Percentiles rank a stretch among this genome's conserved stretches.
These are phyloP conservation scores for Taenioides sp. DNA, from an alignment of 2,797 vertebrate genomes.

Conservation along the genomic window DNA sequence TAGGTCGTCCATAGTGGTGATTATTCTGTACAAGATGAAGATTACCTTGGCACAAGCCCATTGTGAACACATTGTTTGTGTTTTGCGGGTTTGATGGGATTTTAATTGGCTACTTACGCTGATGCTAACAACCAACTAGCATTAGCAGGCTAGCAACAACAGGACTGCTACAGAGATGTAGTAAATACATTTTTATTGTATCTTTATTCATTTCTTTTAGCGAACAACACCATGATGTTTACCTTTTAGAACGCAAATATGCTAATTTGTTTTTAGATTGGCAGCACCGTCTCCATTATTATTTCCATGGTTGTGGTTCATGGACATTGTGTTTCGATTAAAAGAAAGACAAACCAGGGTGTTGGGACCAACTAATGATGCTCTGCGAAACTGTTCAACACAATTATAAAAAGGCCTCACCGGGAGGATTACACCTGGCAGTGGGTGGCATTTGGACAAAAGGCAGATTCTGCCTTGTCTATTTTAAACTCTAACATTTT, in stretches of 20 bases:
- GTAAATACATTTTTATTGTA: too few species aligned
- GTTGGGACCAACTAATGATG: conserved; percentile 34
- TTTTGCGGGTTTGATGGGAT: conserved; percentile 5
- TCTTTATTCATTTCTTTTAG: neutral
- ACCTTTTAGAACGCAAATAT: neutral
- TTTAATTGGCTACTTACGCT: neutral
- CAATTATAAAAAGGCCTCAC: conserved; percentile 29
- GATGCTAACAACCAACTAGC: conserved; percentile 6
- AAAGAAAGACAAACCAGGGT: conserved; percentile 20
- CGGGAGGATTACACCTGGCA: conserved; percentile 48
- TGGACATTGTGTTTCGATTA: conserved; percentile 11
- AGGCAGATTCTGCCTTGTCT: conserved; percentile 28
- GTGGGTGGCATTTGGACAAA: conserved; percentile 35
- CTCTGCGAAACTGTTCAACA: neutral
- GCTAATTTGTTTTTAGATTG: neutral
- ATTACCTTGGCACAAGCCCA: too few species aligned
- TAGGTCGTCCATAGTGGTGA: neutral
- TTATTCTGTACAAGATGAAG: neutral
- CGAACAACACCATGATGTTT: neutral
- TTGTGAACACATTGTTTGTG: neutral
- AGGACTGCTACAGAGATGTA: conserved; percentile 17
- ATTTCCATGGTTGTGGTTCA: neutral
- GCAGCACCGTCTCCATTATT: neutral
- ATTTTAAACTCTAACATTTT: conserved; percentile 12
- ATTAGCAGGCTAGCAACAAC: conserved; percentile 40